Evolutionary conservation across 2,888 invertebrate genomes (phyloP), one percentile per base, ranked within the genome.

Genomic region (Chrysolina haemoptera): DNA sequence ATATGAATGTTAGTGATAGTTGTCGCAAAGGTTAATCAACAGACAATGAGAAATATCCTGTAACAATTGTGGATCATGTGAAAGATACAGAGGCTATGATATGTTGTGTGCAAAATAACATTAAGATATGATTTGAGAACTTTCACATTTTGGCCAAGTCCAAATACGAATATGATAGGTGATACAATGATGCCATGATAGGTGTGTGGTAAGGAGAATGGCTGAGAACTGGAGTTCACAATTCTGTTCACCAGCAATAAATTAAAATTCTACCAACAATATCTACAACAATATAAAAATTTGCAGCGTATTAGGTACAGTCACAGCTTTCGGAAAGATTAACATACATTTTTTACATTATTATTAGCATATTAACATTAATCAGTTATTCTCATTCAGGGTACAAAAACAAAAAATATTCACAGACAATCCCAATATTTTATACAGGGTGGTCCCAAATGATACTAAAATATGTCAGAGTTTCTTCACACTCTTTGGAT

Each of bases 281-380:
- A 70, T 63, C 62, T 70, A 55, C 69, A 59, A 73, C 70, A 66
- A 62, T 55, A 67, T 73, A 73, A 73, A 73, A 70, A 70, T 62
- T 70, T 64, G 70, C 66, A 70, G 70, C 70, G 62, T 73, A 73
- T 50, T 73, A 70, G 68, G 73, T 73, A 73, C 73, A 73, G 73
- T 73, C 70, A 73, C 70, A 74, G 69, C 69, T 63, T 72, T 70
- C 59, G 46, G 67, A 67, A 70, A 74, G 62, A 66, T 63, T 68
- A 72, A 72, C 64, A 74, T 74, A 70, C 70, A 64, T 74, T 73
- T n/a, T 65, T 59, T 73, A 73, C 69, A 73, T 27, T 66, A 40
- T 63, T 55, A 50, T 63, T 65, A 27, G 55, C 46, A 55, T 65
- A 71, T 65, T 55, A 55, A 71, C 65, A 65, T 65, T 59, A 18